Evolutionary conservation across 2,113 vertebrate genomes (phyloP).

Genomic region (Tetrao urogallus): DNA sequence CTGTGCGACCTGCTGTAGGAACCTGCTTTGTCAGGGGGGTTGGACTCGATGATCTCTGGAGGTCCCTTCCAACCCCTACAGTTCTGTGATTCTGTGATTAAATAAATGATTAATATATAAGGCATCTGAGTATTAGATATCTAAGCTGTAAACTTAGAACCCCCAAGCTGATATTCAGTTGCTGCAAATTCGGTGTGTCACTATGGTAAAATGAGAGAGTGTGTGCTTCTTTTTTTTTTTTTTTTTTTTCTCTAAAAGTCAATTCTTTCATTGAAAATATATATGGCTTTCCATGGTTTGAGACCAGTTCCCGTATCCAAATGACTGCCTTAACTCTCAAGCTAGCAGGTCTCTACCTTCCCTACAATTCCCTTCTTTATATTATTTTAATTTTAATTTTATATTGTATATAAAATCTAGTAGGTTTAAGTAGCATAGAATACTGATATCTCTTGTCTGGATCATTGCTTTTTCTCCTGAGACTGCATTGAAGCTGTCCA

Average conservation of each 20-base stretch:
- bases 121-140: background rate
- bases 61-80: no score
- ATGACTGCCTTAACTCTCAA: background rate
- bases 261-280: background rate
- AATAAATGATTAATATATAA: background rate
- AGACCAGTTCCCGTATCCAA: background rate
- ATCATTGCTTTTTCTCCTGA: background rate
- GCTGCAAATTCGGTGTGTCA: background rate
- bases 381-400: background rate
- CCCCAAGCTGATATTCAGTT: fast-evolving
- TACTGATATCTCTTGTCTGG: background rate
- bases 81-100: background rate
- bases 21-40: no score
- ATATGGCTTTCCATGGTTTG: background rate
- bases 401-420: background rate
- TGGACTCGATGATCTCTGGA: no score
- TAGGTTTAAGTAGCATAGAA: background rate
- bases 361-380: background rate
- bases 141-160: background rate
- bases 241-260: background rate
- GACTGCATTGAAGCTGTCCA: background rate
- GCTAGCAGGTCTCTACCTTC: background rate
- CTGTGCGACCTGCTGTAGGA: no score
- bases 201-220: background rate
- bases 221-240: background rate